Percentiles rank a stretch among this genome's conserved stretches.
Evolutionary conservation across 2,113 vertebrate genomes (phyloP).

Genomic region (Athene cunicularia): DNA sequence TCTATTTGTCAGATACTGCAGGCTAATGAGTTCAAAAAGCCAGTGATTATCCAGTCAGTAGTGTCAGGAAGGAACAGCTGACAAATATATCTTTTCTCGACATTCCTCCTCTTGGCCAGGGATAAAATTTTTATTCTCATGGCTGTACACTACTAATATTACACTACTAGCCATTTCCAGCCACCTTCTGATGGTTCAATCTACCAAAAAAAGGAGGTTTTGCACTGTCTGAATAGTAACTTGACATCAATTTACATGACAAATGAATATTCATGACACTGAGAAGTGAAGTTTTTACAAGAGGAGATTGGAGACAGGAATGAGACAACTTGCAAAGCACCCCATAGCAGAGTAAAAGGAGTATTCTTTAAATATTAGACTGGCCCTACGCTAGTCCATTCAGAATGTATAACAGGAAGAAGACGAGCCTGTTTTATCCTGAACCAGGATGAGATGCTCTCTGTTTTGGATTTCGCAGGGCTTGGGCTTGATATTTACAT

Average conservation of each 20-base stretch:
- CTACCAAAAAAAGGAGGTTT: not conserved
- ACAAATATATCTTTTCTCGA: not conserved
- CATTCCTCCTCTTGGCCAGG: not conserved
- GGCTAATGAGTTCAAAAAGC: not conserved
- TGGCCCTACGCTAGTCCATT: not conserved
- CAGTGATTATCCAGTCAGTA: not conserved
- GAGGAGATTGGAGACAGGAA: not conserved
- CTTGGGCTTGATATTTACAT: conserved; percentile 55
- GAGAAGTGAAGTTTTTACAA: not conserved
- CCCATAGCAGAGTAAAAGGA: not conserved
- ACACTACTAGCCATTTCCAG: not conserved
- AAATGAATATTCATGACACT: not conserved
- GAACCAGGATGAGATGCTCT: not conserved
- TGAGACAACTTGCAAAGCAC: not conserved
- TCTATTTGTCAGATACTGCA: not conserved
- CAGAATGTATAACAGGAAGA: not conserved
- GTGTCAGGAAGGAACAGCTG: not conserved
- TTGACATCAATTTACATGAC: not conserved
- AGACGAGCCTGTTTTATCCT: conserved; percentile 3
- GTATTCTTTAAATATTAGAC: not conserved
- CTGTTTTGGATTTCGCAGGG: conserved; percentile 24
- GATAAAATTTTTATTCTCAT: not conserved
- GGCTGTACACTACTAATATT: not conserved
- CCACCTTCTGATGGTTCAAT: not conserved
- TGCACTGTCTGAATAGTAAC: not conserved